Evolutionary conservation across 2,113 vertebrate species (phyloP).

Genomic region (Semnornis frantzii): DNA sequence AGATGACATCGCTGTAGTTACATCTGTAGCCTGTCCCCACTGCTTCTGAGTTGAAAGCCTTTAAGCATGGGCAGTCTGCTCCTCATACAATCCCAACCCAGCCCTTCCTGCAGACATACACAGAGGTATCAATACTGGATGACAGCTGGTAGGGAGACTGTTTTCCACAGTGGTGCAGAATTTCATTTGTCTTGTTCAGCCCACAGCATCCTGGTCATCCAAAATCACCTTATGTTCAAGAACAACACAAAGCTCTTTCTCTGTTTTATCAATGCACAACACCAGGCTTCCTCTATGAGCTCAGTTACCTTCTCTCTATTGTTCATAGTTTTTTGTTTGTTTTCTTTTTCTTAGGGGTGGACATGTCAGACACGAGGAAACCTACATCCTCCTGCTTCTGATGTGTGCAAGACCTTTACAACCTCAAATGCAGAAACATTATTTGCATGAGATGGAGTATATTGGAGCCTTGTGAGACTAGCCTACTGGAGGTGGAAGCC

Average conservation of each 20-base stretch:
- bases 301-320: background rate
- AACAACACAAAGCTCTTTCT: background rate
- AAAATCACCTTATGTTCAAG: background rate
- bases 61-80: background rate
- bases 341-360: background rate
- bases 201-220: background rate
- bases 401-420: background rate
- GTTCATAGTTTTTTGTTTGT: background rate
- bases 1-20: background rate
- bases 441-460: background rate
- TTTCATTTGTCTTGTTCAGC: background rate
- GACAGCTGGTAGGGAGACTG: background rate
- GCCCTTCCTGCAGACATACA: background rate
- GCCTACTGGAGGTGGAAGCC: background rate
- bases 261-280: background rate
- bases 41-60: background rate
- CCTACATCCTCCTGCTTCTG: background rate
- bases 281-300: background rate
- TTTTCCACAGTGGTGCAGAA: background rate
- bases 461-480: background rate
- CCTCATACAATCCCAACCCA: background rate
- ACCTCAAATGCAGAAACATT: background rate
- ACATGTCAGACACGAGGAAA: background rate
- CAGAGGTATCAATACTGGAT: background rate
- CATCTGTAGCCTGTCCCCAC: background rate